Evolutionary conservation across 2,797 vertebrate genomes (phyloP), one percentile per base, ranked within the genome.

Genomic region (Microctenopoma lineatum): DNA sequence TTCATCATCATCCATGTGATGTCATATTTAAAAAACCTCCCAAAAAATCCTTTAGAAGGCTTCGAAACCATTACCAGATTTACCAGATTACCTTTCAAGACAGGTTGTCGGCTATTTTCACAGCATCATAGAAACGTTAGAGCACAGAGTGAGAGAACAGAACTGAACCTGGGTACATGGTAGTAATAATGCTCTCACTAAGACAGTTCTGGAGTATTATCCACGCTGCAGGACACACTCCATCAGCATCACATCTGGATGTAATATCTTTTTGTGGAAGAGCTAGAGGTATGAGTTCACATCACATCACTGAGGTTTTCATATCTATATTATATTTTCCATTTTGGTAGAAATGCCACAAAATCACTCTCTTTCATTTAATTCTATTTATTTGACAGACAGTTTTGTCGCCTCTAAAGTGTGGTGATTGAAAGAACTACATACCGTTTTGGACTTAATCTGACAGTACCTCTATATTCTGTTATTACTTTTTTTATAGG

Each of bases 51-150:
- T 21, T 21, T 21, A 21, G 21, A 21, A 21, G 21, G 21, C 21
- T 21, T 21, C 21, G 2, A 21, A 21, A 21, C 21, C 21, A 21
- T 21, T 21, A 21, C 21, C 21, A 21, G 21, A 21, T 21, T 21
- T 21, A 21, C 21, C 21, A 21, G 21, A 21, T 21, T 21, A 21
- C 21, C 21, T 21, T 21, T 46, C 70, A 55, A 68, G 54, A 60
- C 73, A 56, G 46, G 46, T 73, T 77, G 61, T 79, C 50, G 32
- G 41, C 66, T 53, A 55, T 72, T 79, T 80, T 77, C 60, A 48
- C 80, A 72, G 62, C 59, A n/a, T 34, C 73, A 21, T 7, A 26
- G 13, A 78, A 70, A 83, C 66, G 60, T 77, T 32, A 38, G 26
- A 74, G 68, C 47, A 69, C 18, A 32, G 67, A 69, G 75, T 50